Evolutionary conservation across 2,113 vertebrate genomes (phyloP), one percentile per base, ranked within the genome.

Genomic region (Pterocles burchelli): DNA sequence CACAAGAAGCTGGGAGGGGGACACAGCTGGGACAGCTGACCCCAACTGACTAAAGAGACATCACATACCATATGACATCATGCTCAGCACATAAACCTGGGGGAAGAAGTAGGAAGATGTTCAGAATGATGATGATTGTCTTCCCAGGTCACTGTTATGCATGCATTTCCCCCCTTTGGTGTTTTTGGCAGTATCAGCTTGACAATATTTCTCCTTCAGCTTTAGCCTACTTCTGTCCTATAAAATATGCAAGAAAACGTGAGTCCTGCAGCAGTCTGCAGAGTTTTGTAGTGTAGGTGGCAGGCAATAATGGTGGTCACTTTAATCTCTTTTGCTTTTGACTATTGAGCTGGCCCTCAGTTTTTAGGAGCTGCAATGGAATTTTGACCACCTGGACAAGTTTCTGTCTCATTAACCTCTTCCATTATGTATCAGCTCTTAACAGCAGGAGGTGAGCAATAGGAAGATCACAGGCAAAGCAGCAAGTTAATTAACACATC

Each of bases 351-450:
- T 66, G 28, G 17, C 41, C 46, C 18, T 61, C 34, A 17, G 41
- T 28, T 24, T 65, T 88, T 28, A 54, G 74, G 36, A 90, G 5
- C 24, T 73, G 54, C 46, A 63, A 46, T 29, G 49, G 80, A 83
- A 59, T 76, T 93, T 88, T 88, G 79, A 33, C 46, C 55, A 70
- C 94, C 58, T 86, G 90, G 51, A 28, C 13, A 62, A 77, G 26
- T 83, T 94, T 85, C 59, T 93, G n/a, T 93, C 46, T 94, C 82
- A 88, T 92, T 90, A 94, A 86, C 75, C 79, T 75, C 51, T 96
- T 96, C 55, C 51, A 43, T 90, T 90, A 51, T 88, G 83, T 83
- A 58, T 88, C 59, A 88, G 15, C 21, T 80, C 21, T 83, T 88
- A 80, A 36, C 67, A 77, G 72, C 63, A 86, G 72, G 79, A 92